These are phyloP conservation scores for Cirrhinus molitorella DNA, from an alignment of 2,797 vertebrate genomes.

Conservation along the genomic window DNA sequence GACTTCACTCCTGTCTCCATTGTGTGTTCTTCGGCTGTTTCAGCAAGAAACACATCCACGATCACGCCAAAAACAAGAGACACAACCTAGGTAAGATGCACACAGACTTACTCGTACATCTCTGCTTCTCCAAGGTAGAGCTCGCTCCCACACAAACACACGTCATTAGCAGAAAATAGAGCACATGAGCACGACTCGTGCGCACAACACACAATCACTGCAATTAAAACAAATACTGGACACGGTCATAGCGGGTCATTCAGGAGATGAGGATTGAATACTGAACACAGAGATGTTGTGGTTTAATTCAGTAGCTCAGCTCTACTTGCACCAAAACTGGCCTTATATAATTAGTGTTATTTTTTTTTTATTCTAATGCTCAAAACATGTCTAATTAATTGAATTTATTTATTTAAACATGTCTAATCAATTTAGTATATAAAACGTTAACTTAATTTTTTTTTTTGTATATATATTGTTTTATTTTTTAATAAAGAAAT, in stretches of 20 bases:
- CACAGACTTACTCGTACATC: not conserved
- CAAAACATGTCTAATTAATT: not conserved
- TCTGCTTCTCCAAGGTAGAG: constrained; percentile 22
- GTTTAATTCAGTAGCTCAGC: not conserved
- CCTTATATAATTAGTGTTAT: not conserved
- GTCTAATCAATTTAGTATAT: not conserved
- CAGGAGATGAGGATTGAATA: not conserved
- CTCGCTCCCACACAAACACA: not conserved
- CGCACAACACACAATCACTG: not conserved
- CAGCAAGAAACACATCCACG: constrained; percentile 98
- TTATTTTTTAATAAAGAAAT: no score
- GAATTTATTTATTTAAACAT: no score
- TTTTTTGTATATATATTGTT: no score
- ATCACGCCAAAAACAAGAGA: constrained; percentile 96
- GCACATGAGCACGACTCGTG: not conserved
- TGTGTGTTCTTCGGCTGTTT: constrained; percentile 99
- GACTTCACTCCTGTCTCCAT: constrained; percentile 98
- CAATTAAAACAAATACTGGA: not conserved
- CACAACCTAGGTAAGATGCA: constrained; percentile 92
- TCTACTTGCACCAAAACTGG: not conserved
- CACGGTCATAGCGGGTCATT: no score
- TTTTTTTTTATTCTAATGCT: not conserved
- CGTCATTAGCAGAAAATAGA: constrained; percentile 25
- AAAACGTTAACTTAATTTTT: not conserved
- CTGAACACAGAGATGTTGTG: not conserved